A percentile compares a stretch with the other conserved stretches of the same genome.
These are phyloP conservation scores for Atta texana DNA, from an alignment of 1,140 invertebrate species.

Conservation along the genomic window DNA sequence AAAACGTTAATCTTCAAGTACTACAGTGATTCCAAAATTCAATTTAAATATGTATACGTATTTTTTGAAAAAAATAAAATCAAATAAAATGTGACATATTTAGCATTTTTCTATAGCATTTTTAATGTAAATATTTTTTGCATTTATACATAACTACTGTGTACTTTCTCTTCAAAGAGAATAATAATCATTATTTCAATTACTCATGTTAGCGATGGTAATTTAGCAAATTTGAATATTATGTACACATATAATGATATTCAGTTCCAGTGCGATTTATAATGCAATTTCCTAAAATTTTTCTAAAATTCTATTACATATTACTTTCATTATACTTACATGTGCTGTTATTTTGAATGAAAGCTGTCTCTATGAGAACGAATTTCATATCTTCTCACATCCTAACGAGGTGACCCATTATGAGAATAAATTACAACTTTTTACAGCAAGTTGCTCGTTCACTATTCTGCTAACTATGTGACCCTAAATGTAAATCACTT, in stretches of 20 bases:
- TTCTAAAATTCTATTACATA: slow-evolving; percentile 10
- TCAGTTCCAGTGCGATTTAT: background rate
- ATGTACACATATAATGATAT: background rate
- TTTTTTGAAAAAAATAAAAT: background rate
- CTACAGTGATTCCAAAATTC: background rate
- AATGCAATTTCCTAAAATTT: background rate
- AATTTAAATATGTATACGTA: background rate
- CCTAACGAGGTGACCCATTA: slow-evolving; percentile 36
- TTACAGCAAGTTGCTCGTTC: slow-evolving; percentile 26
- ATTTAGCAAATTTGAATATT: slow-evolving; percentile 21
- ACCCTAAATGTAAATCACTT: slow-evolving; percentile 54
- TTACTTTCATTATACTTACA: background rate
- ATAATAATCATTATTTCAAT: background rate
- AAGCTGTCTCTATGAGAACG: background rate
- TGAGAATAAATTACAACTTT: slow-evolving; percentile 53
- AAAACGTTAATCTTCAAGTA: slow-evolving; percentile 11
- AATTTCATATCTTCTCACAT: slow-evolving; percentile 34
- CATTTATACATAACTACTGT: background rate
- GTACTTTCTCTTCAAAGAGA: background rate
- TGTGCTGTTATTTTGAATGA: background rate
- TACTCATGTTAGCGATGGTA: background rate
- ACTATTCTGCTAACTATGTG: slow-evolving; percentile 23
- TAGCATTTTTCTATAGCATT: background rate
- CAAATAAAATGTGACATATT: background rate
- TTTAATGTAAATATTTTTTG: background rate